These are phyloP conservation scores for Kryphioiulus occultus DNA, from an alignment of 2,888 invertebrate species.

Conservation along the genomic window DNA sequence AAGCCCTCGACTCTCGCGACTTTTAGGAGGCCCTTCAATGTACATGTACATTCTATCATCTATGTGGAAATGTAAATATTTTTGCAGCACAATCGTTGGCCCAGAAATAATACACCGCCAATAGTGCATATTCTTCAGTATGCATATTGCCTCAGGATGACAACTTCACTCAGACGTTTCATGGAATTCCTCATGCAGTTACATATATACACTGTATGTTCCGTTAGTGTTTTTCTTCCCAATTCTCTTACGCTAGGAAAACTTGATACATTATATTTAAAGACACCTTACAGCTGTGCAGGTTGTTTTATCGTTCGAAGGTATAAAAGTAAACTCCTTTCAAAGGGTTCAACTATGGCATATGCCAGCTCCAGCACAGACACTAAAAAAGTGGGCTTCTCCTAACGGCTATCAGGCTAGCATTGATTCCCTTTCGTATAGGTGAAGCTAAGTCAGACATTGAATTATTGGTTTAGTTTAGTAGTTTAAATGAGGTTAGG, in stretches of 20 bases:
- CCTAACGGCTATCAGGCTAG: too few relatives aligned
- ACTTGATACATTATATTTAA: neutral
- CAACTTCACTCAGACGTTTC: neutral
- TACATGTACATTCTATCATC: neutral
- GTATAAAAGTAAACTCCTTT: neutral
- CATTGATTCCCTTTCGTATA: too few relatives aligned
- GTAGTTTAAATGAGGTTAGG: too few relatives aligned
- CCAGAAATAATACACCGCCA: neutral
- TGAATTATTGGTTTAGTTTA: too few relatives aligned
- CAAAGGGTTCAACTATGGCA: too few relatives aligned
- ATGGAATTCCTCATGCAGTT: neutral
- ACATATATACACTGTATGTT: too few relatives aligned
- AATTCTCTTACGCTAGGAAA: neutral
- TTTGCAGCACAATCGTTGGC: neutral
- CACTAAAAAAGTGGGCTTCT: too few relatives aligned
- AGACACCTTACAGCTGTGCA: neutral
- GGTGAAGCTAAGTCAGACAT: too few relatives aligned
- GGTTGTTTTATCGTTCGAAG: neutral
- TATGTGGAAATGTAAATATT: constrained; percentile 9
- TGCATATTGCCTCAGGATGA: neutral
- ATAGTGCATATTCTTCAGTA: neutral
- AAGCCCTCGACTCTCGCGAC: neutral
- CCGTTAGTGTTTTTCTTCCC: constrained; percentile 7
- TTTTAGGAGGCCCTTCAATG: neutral
- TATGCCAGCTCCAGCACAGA: too few relatives aligned